Evolutionary conservation across 2,797 vertebrate species (phyloP).

Genomic region (Microchirus variegatus): DNA sequence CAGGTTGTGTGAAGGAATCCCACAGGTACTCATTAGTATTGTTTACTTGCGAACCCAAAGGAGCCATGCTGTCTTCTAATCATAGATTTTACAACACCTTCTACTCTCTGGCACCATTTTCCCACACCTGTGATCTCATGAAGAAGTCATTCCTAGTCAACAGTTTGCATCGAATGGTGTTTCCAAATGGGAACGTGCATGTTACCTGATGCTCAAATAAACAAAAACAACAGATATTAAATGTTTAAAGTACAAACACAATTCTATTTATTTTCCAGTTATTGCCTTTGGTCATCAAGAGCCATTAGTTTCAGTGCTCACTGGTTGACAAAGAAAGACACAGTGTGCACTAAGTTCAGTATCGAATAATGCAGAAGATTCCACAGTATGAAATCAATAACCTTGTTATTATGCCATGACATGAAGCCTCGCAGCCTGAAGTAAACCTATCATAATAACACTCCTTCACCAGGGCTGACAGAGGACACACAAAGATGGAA

Average conservation of each 20-base stretch:
- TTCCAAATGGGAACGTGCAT: background rate
- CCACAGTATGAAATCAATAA: conserved; percentile 54
- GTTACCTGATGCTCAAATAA: conserved; percentile 1
- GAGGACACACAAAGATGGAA: background rate
- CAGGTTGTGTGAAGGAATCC: conserved; percentile 62
- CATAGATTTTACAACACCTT: conserved; percentile 61
- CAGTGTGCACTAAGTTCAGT: conserved; percentile 29
- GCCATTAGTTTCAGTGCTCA: conserved; percentile 14
- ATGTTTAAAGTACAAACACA: conserved; percentile 3
- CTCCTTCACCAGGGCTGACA: conserved; percentile 8
- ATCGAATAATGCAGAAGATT: conserved; percentile 45
- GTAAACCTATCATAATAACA: conserved; percentile 20
- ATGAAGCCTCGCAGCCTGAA: conserved; percentile 32
- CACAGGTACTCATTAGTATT: conserved; percentile 74
- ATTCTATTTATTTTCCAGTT: conserved; percentile 10
- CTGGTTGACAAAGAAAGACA: conserved; percentile 41
- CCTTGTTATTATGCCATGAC: conserved; percentile 38
- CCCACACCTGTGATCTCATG: conserved; percentile 51
- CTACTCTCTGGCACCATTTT: conserved; percentile 33
- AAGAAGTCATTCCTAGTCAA: conserved; percentile 50
- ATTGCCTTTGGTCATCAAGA: conserved; percentile 16
- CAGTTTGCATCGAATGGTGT: conserved; percentile 7
- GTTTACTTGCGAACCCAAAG: conserved; percentile 64
- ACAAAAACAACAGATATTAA: conserved; percentile 12
- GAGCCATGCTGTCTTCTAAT: conserved; percentile 63